Base-by-base conservation (phyloP, 2,888 invertebrate species). In the Branchinecta sandiegonensis region DNA sequence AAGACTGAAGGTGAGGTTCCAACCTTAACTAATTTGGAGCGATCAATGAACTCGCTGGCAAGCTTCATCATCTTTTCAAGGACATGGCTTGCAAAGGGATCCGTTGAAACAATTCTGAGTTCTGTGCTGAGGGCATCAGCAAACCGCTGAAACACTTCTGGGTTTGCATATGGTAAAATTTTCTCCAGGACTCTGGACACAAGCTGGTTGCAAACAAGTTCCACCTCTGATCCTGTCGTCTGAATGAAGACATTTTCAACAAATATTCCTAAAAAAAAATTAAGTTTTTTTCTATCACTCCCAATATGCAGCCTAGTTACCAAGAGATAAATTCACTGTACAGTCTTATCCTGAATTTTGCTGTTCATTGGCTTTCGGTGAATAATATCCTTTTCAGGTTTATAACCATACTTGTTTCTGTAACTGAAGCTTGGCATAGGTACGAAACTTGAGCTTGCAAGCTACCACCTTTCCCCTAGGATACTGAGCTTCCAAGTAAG, bases 61-160 rank as follows among this genome's bases (percentile, higher is more conserved):
- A 56, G 23, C 10, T 56, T 56, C 63, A 56, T 56, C 70, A 90
- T 77, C 65, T 85, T 86, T 74, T 92, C 86, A 1, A 91, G 75
- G 2, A 92, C 87, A 75, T 90, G 89, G 69, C 89, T 89, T 0
- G 88, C 86, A 77, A 86, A 91, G 71, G 83, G 83, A 75, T 92
- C 89, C 0, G 84, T 84, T 72, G 86, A 87, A 8, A 89, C 78
- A 9, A 83, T 84, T 47, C 92, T 81, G 47, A 91, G 77, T 66
- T 85, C 85, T 1, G 84, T 81, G 13, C 82, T 80, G 67, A 91
- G 83, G 1, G 82, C 81, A 6, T 81, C 79, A 14, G 85, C 82
- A 74, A 84, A 87, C 7, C 84, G 80, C 71, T 85, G 81, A 14
- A 91, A 76, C 69, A 83, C 82, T 66, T 82, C 81, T 1, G 84